phyloP scores from a whole-genome alignment of 2,113 vertebrate species.

The Panthera tigris region DNA sequence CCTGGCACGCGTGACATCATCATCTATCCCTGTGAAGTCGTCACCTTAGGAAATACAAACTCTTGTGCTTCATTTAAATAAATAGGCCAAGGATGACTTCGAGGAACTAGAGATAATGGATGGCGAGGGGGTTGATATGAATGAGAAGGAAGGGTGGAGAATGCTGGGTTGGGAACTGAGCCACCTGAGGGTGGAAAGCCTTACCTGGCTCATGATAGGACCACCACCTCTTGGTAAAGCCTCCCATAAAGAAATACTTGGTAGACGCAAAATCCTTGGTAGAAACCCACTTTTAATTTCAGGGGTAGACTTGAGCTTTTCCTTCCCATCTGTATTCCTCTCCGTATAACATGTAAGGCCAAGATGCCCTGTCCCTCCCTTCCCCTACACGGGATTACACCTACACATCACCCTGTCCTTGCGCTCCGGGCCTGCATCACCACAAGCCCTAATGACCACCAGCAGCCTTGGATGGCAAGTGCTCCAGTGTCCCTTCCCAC shows the following conservation, averaged over 20 bases:
- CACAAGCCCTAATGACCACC: neutral
- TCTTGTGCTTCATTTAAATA: conserved; percentile 53
- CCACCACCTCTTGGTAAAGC: neutral
- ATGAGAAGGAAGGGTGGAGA: neutral
- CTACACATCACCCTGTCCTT: neutral
- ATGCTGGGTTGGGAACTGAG: neutral
- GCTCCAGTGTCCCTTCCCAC: neutral
- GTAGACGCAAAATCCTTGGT: neutral
- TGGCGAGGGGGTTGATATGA: neutral
- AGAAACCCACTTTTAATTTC: neutral
- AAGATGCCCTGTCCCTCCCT: neutral
- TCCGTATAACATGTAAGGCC: neutral
- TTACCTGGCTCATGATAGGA: neutral
- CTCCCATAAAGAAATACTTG: neutral
- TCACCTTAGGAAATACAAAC: conserved; percentile 54
- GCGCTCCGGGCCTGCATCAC: neutral
- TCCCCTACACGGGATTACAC: neutral
- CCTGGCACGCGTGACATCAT: neutral
- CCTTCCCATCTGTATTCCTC: neutral
- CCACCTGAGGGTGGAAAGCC: neutral
- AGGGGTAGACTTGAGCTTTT: neutral
- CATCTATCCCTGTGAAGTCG: neutral
- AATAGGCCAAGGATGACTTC: conserved; percentile 37
- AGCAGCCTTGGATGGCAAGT: neutral
- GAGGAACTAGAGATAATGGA: conserved; percentile 48